phyloP scores from a whole-genome alignment of 2,888 invertebrate genomes.

The Chalcis sispes region DNA sequence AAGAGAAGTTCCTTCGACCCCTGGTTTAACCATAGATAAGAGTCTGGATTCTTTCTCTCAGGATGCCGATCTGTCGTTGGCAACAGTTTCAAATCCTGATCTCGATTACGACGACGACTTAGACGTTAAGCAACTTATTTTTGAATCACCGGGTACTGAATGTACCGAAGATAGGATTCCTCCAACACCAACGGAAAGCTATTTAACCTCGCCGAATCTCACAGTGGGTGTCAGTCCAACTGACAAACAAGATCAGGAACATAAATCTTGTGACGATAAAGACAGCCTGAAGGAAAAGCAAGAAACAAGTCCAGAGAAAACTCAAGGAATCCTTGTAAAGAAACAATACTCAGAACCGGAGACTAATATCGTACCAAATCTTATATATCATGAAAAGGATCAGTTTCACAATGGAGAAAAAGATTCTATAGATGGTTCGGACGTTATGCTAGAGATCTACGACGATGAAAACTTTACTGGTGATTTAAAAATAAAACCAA shows the following conservation, averaged over 20 bases:
- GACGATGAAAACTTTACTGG: slow-evolving; percentile 44
- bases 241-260: slow-evolving; percentile 31
- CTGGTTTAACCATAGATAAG: slow-evolving; percentile 67
- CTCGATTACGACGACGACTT: slow-evolving; percentile 61
- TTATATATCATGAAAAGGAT: slow-evolving; percentile 59
- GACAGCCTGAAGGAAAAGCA: not conserved
- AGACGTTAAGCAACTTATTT: slow-evolving; percentile 57
- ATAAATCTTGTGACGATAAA: slow-evolving; percentile 15
- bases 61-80: slow-evolving; percentile 63
- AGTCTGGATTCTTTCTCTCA: slow-evolving; percentile 67
- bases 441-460: slow-evolving; percentile 76
- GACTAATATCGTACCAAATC: slow-evolving; percentile 37
- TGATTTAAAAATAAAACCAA: slow-evolving; percentile 74
- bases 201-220: slow-evolving; percentile 62
- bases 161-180: slow-evolving; percentile 64
- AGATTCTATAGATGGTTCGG: slow-evolving; percentile 78
- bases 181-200: slow-evolving; percentile 61
- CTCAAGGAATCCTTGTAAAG: slow-evolving; percentile 61
- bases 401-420: slow-evolving; percentile 78
- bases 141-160: slow-evolving; percentile 56
- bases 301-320: slow-evolving; percentile 50
- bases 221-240: slow-evolving; percentile 62
- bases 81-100: slow-evolving; percentile 48
- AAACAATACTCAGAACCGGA: slow-evolving; percentile 60
- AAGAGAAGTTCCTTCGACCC: slow-evolving; percentile 66